Evolutionary conservation across 2,888 invertebrate genomes (phyloP).

Genomic region (Ectemnius lituratus): DNA sequence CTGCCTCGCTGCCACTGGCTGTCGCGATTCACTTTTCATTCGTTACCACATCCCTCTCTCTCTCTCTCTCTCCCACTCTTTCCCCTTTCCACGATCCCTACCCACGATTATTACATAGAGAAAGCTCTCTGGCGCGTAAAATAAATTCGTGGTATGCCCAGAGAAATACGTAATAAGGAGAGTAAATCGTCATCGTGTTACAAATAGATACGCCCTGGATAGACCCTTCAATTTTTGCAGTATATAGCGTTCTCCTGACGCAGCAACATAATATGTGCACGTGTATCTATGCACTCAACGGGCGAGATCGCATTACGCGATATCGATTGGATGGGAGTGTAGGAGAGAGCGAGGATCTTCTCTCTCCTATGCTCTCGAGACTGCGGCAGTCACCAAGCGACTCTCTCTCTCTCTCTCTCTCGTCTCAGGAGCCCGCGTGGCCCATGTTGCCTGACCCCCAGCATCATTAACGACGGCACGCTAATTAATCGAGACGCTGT

Average conservation of each 20-base stretch:
- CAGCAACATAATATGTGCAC: constrained; percentile 45
- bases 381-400: constrained; percentile 30
- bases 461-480: constrained; percentile 67
- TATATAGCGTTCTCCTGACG: background rate
- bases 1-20: background rate
- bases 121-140: too few relatives aligned
- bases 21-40: background rate
- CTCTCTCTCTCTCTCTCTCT: background rate
- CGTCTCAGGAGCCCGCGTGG: constrained; percentile 3
- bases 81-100: too few relatives aligned
- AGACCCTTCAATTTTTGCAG: too few relatives aligned
- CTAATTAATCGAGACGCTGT: constrained; percentile 68
- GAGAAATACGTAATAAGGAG: too few relatives aligned
- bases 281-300: constrained; percentile 36
- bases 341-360: constrained; percentile 18
- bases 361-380: constrained; percentile 21
- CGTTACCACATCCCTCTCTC: too few relatives aligned
- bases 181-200: too few relatives aligned
- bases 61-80: too few relatives aligned
- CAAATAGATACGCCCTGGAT: too few relatives aligned
- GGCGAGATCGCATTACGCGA: constrained; percentile 64
- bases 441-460: constrained; percentile 49
- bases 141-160: too few relatives aligned
- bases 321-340: constrained; percentile 61
- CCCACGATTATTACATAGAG: too few relatives aligned